Percentiles rank a stretch among this genome's conserved stretches.
Conservation (phyloP, 2,797 vertebrate genomes). For the Tadarida brasiliensis region DNA sequence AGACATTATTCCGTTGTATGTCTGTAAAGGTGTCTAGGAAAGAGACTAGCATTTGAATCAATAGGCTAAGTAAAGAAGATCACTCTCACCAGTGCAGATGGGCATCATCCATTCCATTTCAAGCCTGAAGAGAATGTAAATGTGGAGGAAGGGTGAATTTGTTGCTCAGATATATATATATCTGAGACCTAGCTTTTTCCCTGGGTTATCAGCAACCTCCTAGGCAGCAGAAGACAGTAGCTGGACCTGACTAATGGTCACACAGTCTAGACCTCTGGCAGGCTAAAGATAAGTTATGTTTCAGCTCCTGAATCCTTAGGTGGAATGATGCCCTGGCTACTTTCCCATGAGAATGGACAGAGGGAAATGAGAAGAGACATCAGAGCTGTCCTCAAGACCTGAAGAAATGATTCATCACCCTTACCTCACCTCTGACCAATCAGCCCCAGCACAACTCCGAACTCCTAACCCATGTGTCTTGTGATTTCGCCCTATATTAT, state of each 20-base stretch:
- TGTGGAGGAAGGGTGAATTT: not conserved
- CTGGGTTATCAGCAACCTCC: not conserved
- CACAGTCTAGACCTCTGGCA: not conserved
- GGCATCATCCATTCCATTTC: not conserved
- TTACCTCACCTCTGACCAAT: not conserved
- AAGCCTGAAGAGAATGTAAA: not conserved
- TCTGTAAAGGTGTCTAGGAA: not conserved
- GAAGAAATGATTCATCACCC: not conserved
- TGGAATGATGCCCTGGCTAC: not conserved
- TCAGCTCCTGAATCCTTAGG: not conserved
- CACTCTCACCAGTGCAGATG: not conserved
- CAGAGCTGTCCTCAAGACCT: not conserved
- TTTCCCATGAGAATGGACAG: not conserved
- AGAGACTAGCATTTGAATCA: not conserved
- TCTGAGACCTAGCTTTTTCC: not conserved
- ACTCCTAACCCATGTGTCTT: not conserved
- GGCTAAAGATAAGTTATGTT: not conserved
- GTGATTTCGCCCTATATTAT: not conserved
- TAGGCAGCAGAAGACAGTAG: not conserved
- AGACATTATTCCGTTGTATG: not conserved
- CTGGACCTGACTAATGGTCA: not conserved
- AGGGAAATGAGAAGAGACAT: not conserved
- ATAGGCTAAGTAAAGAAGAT: not conserved
- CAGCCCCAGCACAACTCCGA: not conserved
- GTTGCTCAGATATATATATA: no score